Base-by-base conservation (phyloP, 2,113 vertebrate species). In the Chionodraco myersi region DNA sequence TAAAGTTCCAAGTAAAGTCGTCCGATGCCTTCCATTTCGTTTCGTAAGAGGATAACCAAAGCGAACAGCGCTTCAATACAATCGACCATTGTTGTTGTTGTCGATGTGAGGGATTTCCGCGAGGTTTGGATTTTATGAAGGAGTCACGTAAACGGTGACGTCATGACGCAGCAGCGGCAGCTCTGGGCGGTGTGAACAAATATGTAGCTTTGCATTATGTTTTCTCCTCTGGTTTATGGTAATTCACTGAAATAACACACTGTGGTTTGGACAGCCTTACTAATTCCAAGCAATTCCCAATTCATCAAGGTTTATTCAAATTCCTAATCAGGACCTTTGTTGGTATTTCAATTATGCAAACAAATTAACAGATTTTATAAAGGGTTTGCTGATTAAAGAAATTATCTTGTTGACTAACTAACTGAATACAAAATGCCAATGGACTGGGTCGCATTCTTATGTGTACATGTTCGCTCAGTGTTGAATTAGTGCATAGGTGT, bases 301-400 rank as follows among this genome's bases (percentile, higher is more conserved):
- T 57, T 44, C 45, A 68, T 67, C 70, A 9, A 9, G 44, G 51
- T 68, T 59, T 4, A 16, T 8, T 67, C 26, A 16, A 71, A 52
- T 26, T 56, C 12, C n/a, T 44, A 59, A 47, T 76, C 18, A 79
- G 9, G 23, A 54, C n/a, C n/a, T 60, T 67, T 48, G 66, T 15
- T 56, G 9, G 10, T 41, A 4, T 47, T 70, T 71, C 2, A 77
- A 70, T 74, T 69, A 76, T 58, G 65, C 23, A 77, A 36, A 36
- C 8, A 60, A 16, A 61, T 58, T 16, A 53, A 66, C 26, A 0
- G 3, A 54, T 36, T 65, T 53, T 57, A 21, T 60, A 65, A 13
- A 15, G 15, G 15, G 12, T 36, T 34, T 15, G 7, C 51, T 63
- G 30, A 53, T 82, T 47, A 61, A 48, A 74, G n/a, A 77, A 9